phyloP scores from a whole-genome alignment of 2,113 vertebrate genomes.

The Carettochelys insculpta region DNA sequence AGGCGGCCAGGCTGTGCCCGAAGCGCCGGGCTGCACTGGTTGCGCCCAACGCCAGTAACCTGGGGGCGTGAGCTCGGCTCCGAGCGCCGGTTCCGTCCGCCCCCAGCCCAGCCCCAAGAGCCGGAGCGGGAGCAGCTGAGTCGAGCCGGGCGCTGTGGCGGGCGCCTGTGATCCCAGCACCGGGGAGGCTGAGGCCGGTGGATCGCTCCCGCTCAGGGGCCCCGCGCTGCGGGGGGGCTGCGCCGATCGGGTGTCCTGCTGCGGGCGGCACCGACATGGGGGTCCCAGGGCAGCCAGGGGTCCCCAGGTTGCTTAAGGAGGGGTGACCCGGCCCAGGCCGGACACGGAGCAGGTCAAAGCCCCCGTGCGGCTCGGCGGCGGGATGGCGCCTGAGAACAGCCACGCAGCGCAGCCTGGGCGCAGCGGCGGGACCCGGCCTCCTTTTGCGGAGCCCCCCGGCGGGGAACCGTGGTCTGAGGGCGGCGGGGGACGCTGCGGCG shows the following conservation, averaged over 20 bases:
- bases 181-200: constrained; percentile 78
- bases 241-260: constrained; percentile 76
- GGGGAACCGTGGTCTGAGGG: too few relatives aligned
- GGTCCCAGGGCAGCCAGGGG: constrained; percentile 54
- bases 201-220: constrained; percentile 69
- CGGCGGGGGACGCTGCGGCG: too few relatives aligned
- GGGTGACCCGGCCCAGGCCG: constrained; percentile 75
- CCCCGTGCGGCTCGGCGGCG: constrained; percentile 79
- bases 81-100: rapidly evolving
- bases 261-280: constrained; percentile 63
- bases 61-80: too few relatives aligned
- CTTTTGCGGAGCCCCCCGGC: too few relatives aligned
- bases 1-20: too few relatives aligned
- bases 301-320: constrained; percentile 62
- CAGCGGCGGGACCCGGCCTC: too few relatives aligned
- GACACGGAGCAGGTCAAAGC: constrained; percentile 85
- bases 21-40: too few relatives aligned
- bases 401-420: background rate
- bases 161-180: constrained; percentile 81
- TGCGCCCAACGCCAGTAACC: too few relatives aligned
- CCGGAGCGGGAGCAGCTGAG: rapidly evolving
- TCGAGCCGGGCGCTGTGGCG: constrained; percentile 74
- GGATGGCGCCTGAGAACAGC: constrained; percentile 82
- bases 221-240: constrained; percentile 35
- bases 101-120: background rate